Evolutionary conservation across 2,888 invertebrate genomes (phyloP).

Genomic region (Napeogenes inachia): DNA sequence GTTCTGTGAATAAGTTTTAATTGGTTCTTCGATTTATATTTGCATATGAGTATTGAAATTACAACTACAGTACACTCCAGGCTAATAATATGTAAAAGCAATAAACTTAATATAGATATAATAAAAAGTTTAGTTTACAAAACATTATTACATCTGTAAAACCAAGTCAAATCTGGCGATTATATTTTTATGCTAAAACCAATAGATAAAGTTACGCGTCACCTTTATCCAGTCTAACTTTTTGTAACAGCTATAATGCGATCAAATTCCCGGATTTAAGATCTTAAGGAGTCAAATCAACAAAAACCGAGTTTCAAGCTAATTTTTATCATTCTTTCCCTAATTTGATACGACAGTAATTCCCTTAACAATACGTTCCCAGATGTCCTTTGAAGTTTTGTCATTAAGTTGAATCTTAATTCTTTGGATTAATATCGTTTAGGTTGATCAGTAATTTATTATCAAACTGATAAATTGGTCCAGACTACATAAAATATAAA

Average conservation of each 20-base stretch:
- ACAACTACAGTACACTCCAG: background rate
- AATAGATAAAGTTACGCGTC: slow-evolving; percentile 6
- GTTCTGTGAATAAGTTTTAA: background rate
- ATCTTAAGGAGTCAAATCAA: slow-evolving; percentile 14
- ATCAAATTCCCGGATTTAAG: slow-evolving; percentile 36
- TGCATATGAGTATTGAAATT: background rate
- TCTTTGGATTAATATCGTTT: slow-evolving; percentile 30
- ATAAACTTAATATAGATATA: too few relatives aligned
- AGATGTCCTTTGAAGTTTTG: slow-evolving; percentile 22
- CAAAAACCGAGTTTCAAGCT: slow-evolving; percentile 31
- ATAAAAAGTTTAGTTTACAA: too few relatives aligned
- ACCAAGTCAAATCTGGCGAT: background rate
- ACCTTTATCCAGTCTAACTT: slow-evolving; percentile 7
- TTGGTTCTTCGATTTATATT: background rate
- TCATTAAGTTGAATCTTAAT: slow-evolving; percentile 44
- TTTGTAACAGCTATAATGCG: slow-evolving; percentile 8
- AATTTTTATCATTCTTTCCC: slow-evolving; percentile 43
- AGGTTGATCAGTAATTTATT: slow-evolving; percentile 41
- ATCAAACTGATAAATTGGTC: slow-evolving; percentile 39
- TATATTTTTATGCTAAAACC: background rate
- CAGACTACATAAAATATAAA: background rate
- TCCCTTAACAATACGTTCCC: slow-evolving; percentile 23
- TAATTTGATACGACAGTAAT: slow-evolving; percentile 32
- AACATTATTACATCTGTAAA: too few relatives aligned
- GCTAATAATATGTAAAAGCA: too few relatives aligned